Conservation (phyloP, 1,140 invertebrate genomes). For the Drosophila sechellia region DNA sequence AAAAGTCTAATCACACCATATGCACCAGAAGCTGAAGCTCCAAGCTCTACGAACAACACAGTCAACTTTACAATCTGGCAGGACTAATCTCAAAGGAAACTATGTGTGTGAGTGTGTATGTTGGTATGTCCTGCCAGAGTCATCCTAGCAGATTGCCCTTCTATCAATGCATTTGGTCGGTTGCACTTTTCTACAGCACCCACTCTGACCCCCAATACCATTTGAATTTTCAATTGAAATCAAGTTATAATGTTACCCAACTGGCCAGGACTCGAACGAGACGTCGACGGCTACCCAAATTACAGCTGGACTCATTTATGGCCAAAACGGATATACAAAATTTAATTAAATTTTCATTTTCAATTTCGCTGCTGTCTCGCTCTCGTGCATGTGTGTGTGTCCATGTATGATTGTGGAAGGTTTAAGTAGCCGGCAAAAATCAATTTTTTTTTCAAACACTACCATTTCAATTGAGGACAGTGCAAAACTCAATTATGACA, state of each 20-base stretch:
- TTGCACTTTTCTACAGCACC: slow-evolving; percentile 10
- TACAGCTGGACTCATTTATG: slow-evolving; percentile 72
- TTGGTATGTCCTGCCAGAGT: slow-evolving; percentile 17
- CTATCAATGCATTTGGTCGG: slow-evolving; percentile 50
- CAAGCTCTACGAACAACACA: slow-evolving; percentile 4
- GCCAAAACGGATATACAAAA: slow-evolving; percentile 74
- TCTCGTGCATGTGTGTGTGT: not conserved
- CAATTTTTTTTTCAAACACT: slow-evolving; percentile 55
- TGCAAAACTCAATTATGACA: slow-evolving; percentile 78
- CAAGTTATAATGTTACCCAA: slow-evolving; percentile 73
- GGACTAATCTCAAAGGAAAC: slow-evolving; percentile 75
- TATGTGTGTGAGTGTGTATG: not conserved
- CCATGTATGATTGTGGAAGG: not conserved
- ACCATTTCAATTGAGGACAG: slow-evolving; percentile 50
- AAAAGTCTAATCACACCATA: slow-evolving; percentile 35
- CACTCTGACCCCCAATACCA: slow-evolving; percentile 3
- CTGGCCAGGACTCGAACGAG: slow-evolving; percentile 26
- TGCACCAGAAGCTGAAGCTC: not conserved
- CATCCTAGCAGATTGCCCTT: slow-evolving; percentile 39
- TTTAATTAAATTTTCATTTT: slow-evolving; percentile 83
- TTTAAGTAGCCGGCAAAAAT: slow-evolving; percentile 46
- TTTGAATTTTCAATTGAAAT: slow-evolving; percentile 78
- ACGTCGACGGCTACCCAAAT: slow-evolving; percentile 30
- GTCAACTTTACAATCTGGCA: slow-evolving; percentile 23
- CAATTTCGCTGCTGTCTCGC: slow-evolving; percentile 52